Evolutionary conservation across 2,888 invertebrate species (phyloP).

Genomic region (Chelonus formosanus): DNA sequence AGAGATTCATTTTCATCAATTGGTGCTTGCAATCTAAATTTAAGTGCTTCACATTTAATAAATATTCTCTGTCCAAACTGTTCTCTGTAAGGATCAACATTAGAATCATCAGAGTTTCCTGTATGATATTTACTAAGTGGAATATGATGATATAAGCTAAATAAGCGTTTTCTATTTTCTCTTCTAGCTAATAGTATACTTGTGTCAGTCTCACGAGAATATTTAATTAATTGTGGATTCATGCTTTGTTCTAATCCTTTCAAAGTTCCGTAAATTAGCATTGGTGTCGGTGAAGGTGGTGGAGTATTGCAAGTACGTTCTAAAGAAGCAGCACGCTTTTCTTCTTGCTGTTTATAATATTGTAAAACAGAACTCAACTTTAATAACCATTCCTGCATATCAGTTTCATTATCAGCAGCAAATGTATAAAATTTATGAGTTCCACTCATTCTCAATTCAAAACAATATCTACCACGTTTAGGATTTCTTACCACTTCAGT

Average conservation of each 20-base stretch:
- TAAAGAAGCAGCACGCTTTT: conserved; percentile 75
- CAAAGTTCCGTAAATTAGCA: conserved; percentile 80
- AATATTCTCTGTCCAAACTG: conserved; percentile 87
- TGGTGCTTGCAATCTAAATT: conserved; percentile 84
- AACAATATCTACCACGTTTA: conserved; percentile 85
- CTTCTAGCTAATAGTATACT: conserved; percentile 83
- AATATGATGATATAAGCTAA: conserved; percentile 75
- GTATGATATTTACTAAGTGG: conserved; percentile 58
- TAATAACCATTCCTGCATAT: conserved; percentile 83
- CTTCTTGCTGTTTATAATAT: conserved; percentile 82
- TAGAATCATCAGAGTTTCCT: conserved; percentile 65
- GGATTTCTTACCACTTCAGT: conserved; percentile 88
- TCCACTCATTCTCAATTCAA: conserved; percentile 87
- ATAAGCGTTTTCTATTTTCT: conserved; percentile 82
- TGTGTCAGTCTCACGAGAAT: conserved; percentile 89
- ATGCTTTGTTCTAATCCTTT: conserved; percentile 91
- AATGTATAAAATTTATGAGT: conserved; percentile 87
- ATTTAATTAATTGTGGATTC: conserved; percentile 90
- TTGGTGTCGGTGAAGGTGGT: conserved; percentile 71
- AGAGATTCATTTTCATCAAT: conserved; percentile 79
- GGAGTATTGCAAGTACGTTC: conserved; percentile 70
- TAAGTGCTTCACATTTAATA: conserved; percentile 83
- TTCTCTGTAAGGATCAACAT: conserved; percentile 82
- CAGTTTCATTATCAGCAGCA: conserved; percentile 86
- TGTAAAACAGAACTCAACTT: conserved; percentile 86